Evolutionary conservation across 2,797 vertebrate species (phyloP), one percentile per base, ranked within the genome.

Genomic region (Gymnoscopelus microlampas): DNA sequence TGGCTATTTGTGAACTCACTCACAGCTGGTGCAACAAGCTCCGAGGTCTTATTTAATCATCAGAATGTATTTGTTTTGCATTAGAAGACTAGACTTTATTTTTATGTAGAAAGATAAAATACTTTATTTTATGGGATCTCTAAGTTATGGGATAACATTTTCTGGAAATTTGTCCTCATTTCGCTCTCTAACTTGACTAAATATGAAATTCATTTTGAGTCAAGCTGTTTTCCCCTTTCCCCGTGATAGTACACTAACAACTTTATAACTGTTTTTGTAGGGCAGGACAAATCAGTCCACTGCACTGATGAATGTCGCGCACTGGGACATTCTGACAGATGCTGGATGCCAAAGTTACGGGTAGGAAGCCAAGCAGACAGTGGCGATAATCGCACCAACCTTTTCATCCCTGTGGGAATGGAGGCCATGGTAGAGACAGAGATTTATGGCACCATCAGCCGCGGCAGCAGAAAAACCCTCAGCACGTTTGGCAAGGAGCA

Each of bases 271-370:
- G 83, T 91, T 88, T 91, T 89, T 85, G 73, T 95, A 98, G 97
- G 97, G 89, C 96, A 96, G 93, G 96, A 98, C 93, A 96, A 97
- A 95, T 97, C 96, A 86, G 93, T 96, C 95, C 98, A 98, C 92
- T 98, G 97, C 94, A 98, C 97, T 92, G 96, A 97, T 89, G 97
- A 98, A 95, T 98, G 97, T 93, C 95, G 96, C 94, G 96, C 97
- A 88, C 95, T 98, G 94, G 97, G 97, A 94, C 97, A 98, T 94
- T 98, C 97, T 93, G 97, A 98, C 94, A 96, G 96, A 93, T 98
- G 97, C 93, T 98, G 97, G 97, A 98, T 98, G 97, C 97, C 97
- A 92, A 96, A 98, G 94, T 97, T 98, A 94, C 96, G 96, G 92
- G 90, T 95, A 94, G 94, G 96, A 94, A 96, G 95, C 93, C 96